These are phyloP conservation scores for Pangasianodon gigas DNA, from an alignment of 2,113 vertebrate species.

Conservation along the genomic window DNA sequence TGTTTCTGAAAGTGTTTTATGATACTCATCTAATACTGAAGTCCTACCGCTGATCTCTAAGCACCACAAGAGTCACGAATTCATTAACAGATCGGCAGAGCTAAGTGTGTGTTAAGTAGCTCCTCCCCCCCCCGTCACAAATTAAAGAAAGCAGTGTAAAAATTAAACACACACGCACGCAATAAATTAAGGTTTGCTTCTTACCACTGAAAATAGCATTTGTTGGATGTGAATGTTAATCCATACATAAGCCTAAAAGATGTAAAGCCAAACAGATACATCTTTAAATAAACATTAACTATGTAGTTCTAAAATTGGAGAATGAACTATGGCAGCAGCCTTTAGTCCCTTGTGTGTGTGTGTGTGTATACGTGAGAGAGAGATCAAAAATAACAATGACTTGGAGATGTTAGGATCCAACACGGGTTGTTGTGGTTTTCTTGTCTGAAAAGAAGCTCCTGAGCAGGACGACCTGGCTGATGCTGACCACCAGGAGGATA, in stretches of 20 bases:
- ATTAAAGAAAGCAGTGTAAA: constrained; percentile 38
- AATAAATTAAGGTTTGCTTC: constrained; percentile 66
- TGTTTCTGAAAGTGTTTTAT: not conserved
- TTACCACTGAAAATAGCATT: constrained; percentile 38
- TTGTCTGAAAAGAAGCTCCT: constrained; percentile 98
- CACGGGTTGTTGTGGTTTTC: constrained; percentile 93
- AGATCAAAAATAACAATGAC: constrained; percentile 7
- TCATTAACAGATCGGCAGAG: not conserved
- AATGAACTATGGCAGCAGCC: constrained; percentile 19
- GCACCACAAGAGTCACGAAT: not conserved
- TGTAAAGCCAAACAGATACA: constrained; percentile 28
- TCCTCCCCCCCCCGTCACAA: not conserved
- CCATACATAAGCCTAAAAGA: constrained; percentile 28
- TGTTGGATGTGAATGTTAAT: constrained; percentile 28
- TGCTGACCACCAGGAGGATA: constrained; percentile 95
- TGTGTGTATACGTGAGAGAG: not conserved
- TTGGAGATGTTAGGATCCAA: constrained; percentile 84
- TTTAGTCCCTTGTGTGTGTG: constrained; percentile 30
- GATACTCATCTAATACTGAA: not conserved
- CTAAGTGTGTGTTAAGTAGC: constrained; percentile 36
- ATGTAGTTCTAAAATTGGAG: constrained; percentile 28
- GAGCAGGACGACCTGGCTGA: constrained; percentile 95
- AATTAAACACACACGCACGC: constrained; percentile 46
- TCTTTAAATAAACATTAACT: constrained; percentile 41
- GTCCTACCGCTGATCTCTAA: not conserved